Evolutionary conservation across 37 sponge, comb jelly and placozoan genomes (phyloP).

Genomic region (Amphimedon queenslandica): DNA sequence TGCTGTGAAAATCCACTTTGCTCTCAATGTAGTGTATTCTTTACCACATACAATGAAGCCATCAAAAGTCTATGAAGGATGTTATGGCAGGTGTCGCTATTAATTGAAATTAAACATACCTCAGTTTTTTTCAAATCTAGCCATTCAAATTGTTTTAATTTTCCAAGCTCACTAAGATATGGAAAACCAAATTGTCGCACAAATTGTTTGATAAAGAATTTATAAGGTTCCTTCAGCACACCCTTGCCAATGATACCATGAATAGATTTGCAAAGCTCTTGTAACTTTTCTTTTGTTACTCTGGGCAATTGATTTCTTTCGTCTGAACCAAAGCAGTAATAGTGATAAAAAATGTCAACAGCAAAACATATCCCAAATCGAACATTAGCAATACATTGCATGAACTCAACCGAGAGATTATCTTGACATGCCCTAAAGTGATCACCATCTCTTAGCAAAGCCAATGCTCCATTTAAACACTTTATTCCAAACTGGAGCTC

Average conservation of each 20-base stretch:
- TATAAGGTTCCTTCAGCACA: background rate
- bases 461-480: background rate
- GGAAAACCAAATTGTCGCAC: conserved; percentile 8
- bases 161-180: background rate
- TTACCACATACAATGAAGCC: background rate
- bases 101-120: conserved; percentile 5
- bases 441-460: background rate
- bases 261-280: background rate
- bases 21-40: background rate
- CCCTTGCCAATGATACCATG: background rate
- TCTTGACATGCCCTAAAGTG: background rate
- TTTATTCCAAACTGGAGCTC: background rate
- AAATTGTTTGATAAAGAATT: conserved; percentile 3
- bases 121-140: background rate
- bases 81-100: no score
- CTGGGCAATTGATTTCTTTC: background rate
- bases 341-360: background rate
- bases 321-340: background rate
- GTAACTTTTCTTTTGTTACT: background rate
- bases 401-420: background rate
- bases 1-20: background rate
- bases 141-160: conserved; percentile 5
- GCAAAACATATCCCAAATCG: conserved; percentile 2
- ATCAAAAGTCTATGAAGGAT: background rate
- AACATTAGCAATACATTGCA: background rate